Evolutionary conservation across 2,888 invertebrate genomes (phyloP).

Genomic region (Arctia plantaginis): DNA sequence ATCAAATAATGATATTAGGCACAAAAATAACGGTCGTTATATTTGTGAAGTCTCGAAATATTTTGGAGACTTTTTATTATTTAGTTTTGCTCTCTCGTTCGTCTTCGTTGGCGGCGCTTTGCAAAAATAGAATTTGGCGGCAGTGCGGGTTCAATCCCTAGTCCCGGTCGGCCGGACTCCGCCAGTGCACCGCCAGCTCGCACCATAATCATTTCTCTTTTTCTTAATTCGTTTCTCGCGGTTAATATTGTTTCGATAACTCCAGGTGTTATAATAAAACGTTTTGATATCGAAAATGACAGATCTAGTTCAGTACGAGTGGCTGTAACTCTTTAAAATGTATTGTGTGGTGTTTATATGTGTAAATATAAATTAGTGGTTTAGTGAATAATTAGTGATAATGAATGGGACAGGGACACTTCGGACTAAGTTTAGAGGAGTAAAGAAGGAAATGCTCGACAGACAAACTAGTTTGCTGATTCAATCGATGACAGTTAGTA

Average conservation of each 20-base stretch:
- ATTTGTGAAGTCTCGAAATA: constrained; percentile 59
- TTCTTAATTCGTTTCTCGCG: constrained; percentile 26
- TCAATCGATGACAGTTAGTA: constrained; percentile 94
- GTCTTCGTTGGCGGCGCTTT: constrained; percentile 80
- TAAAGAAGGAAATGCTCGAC: constrained; percentile 91
- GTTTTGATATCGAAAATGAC: constrained; percentile 28
- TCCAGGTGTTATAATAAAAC: constrained; percentile 17
- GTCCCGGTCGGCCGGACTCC: constrained; percentile 70
- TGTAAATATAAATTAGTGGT: constrained; percentile 43
- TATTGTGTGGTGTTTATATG: constrained; percentile 14
- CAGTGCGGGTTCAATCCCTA: constrained; percentile 78
- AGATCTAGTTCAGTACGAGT: not conserved
- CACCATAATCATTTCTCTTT: constrained; percentile 70
- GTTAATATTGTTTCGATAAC: constrained; percentile 17
- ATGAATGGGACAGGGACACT: constrained; percentile 87
- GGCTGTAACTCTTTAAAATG: constrained; percentile 11
- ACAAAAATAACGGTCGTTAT: constrained; percentile 48
- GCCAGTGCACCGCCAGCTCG: constrained; percentile 79
- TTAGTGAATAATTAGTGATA: constrained; percentile 58
- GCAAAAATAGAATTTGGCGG: constrained; percentile 86
- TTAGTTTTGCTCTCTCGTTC: constrained; percentile 78
- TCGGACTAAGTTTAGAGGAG: constrained; percentile 90
- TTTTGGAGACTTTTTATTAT: constrained; percentile 72
- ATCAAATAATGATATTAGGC: constrained; percentile 26
- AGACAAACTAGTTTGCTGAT: constrained; percentile 91